Evolutionary conservation across 2,888 invertebrate species (phyloP), one percentile per base, ranked within the genome.

Genomic region (Lagria hirta): DNA sequence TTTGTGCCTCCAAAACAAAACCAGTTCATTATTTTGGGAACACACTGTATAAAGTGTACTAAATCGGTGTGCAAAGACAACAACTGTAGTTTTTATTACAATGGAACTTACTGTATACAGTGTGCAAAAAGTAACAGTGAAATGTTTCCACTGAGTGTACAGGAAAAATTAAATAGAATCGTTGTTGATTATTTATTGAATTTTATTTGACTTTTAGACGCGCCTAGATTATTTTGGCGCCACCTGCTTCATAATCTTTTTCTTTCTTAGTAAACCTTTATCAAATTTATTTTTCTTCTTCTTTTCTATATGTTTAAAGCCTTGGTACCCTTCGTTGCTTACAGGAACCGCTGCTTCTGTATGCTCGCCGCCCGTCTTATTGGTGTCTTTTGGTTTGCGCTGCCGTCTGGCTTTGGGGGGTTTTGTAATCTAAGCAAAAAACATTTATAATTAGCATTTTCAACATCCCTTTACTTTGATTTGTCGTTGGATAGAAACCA

Each of bases 71-170:
- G 94, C 68, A 79, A 84, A 58, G 81, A 78, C 58, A 72, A 75
- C 56, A 78, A 79, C 33, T 94, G 93, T 65, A 90, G 92, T 69
- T 68, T 91, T 47, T 93, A 85, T 72, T 93, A 86, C 69, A 74
- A 74, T 7, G 82, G 83, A 63, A 77, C 83, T 40, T 87, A 81
- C 69, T 94, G 93, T 69, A 68, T 82, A 45, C 61, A 70, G 28
- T 94, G 93, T 76, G 86, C 82, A 21, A 69, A 72, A 53, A 68
- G 71, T 34, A 73, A 76, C 50, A 65, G 79, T 3, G 71, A 77
- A 18, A 65, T 73, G 42, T 86, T 92, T 73, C 92, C 92, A 13
- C 48, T 64, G 35, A 82, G 84, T 73, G 74, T 91, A 5, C 80
- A 79, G 66, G 72, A 72, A 51, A 86, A 83, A 73, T 64, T 87